Evolutionary conservation across 2,797 vertebrate genomes (phyloP).

Genomic region (Valencia hispanica): DNA sequence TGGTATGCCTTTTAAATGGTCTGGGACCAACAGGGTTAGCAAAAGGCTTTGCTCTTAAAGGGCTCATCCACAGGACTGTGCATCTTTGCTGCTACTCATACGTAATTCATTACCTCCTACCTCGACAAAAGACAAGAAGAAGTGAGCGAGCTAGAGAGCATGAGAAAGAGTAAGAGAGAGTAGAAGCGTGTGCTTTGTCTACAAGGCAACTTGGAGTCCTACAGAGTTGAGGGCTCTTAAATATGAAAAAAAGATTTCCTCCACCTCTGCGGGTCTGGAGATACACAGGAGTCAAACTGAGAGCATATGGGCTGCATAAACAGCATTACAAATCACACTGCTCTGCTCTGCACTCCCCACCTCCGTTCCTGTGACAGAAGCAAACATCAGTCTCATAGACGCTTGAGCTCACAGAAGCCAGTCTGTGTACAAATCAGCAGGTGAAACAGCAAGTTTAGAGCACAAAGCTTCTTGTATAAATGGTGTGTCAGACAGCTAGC

Average conservation of each 20-base stretch:
- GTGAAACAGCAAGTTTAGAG: conserved; percentile 36
- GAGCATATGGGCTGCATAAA: conserved; percentile 74
- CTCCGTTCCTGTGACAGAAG: conserved; percentile 10
- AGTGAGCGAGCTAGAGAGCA: conserved; percentile 1
- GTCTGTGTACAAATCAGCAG: conserved; percentile 58
- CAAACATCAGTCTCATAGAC: conserved; percentile 27
- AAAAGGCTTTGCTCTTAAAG: conserved; percentile 78
- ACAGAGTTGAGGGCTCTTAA: conserved; percentile 63
- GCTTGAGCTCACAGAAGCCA: conserved; percentile 40
- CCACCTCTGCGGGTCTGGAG: conserved; percentile 52
- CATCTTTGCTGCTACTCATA: conserved; percentile 61
- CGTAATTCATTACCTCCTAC: conserved; percentile 74
- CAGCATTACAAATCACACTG: conserved; percentile 65
- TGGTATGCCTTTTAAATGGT: conserved; percentile 48
- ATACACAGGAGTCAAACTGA: conserved; percentile 58
- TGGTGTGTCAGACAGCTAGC: conserved; percentile 57
- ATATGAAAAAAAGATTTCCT: conserved; percentile 71
- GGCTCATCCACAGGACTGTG: conserved; percentile 46
- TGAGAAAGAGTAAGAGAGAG: conserved; percentile 22
- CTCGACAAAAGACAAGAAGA: conserved; percentile 38
- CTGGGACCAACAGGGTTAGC: conserved; percentile 44
- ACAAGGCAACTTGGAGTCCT: conserved; percentile 39
- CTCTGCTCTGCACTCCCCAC: background rate
- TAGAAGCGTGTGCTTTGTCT: conserved; percentile 39
- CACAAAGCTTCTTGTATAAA: conserved; percentile 53